Conservation (phyloP, 1,140 invertebrate genomes). For the Anthonomus grandis region DNA sequence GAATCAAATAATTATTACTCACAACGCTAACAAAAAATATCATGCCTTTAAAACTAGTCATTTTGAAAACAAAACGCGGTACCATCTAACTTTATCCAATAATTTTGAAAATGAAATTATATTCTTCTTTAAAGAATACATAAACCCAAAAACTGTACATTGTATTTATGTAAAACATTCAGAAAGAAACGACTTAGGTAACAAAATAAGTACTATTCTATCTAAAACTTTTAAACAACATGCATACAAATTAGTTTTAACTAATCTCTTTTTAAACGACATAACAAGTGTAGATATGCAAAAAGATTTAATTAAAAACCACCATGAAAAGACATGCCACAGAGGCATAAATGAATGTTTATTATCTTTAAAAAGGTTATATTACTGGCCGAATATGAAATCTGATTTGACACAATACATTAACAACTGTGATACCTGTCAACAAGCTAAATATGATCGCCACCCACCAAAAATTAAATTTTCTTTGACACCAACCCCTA, state of each 20-base stretch:
- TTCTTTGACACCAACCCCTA: too few relatives aligned
- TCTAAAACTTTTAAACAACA: too few relatives aligned
- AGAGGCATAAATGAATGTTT: slow-evolving; percentile 19
- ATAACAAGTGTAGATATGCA: neutral
- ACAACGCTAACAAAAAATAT: slow-evolving; percentile 9
- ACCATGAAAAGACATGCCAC: slow-evolving; percentile 23
- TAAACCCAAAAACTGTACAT: too few relatives aligned
- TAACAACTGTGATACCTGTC: slow-evolving; percentile 22
- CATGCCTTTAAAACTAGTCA: slow-evolving; percentile 4
- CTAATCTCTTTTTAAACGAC: neutral
- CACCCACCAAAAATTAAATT: slow-evolving; percentile 12
- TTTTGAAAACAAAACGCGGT: neutral
- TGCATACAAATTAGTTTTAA: too few relatives aligned
- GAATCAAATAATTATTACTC: neutral
- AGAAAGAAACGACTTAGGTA: too few relatives aligned
- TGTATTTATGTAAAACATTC: too few relatives aligned
- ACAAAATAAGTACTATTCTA: too few relatives aligned
- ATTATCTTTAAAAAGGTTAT: slow-evolving; percentile 17
- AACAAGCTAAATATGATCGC: neutral
- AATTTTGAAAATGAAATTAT: too few relatives aligned
- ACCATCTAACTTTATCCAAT: too few relatives aligned
- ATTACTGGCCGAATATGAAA: slow-evolving; percentile 18
- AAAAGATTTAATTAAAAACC: slow-evolving; percentile 1
- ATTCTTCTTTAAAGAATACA: too few relatives aligned
- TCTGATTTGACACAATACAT: slow-evolving; percentile 17